Base-by-base conservation (phyloP, 92 coral and sea anemone species). In the Umimayanthus chanpuru region DNA sequence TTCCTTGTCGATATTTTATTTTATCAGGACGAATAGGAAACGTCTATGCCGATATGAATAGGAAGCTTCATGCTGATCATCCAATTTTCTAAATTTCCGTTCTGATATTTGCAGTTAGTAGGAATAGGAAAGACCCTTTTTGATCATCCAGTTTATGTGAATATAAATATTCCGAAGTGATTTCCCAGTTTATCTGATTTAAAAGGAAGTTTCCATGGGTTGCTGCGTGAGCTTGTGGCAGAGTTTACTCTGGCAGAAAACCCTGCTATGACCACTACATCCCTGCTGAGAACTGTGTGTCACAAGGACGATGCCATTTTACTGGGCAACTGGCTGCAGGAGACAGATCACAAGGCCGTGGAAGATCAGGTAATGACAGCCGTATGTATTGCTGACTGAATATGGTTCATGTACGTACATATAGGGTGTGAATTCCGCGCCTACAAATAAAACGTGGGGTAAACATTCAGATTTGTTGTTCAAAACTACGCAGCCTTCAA, bases 201-300 rank as follows among this genome's bases (percentile, higher is more conserved):
- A n/a, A n/a, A n/a, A 97, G 99, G 97, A 83, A 93, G 93, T 64
- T 97, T 94, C 53, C 96, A 97, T 87, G 86, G 97, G 56, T 88
- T 97, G 61, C 88, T 97, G 76, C 99, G 99, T 29, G 96, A 92
- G 66, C 92, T 97, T 50, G 99, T 97, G 30, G 95, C 99, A 15
- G 99, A 97, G 92, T 97, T 97, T 89, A 97, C 99, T 72, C 95
- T 97, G 82, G 98, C 99, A 5, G 98, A 96, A 65, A 97, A 95
- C 83, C 97, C 98, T 36, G 95, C 98, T 20, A 91, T 97, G 88
- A 95, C 99, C 12, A 95, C 99, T 18, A 97, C 99, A 14, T 97
- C 99, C 2, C 88, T 97, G 58, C 85, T 97, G 44, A 91, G 98
- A 16, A 97, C 96, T 21, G 96, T 97, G 71, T 97, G 99, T 67